Base-by-base conservation (phyloP, 2,888 invertebrate genomes). In the Epistrophe grossulariae region DNA sequence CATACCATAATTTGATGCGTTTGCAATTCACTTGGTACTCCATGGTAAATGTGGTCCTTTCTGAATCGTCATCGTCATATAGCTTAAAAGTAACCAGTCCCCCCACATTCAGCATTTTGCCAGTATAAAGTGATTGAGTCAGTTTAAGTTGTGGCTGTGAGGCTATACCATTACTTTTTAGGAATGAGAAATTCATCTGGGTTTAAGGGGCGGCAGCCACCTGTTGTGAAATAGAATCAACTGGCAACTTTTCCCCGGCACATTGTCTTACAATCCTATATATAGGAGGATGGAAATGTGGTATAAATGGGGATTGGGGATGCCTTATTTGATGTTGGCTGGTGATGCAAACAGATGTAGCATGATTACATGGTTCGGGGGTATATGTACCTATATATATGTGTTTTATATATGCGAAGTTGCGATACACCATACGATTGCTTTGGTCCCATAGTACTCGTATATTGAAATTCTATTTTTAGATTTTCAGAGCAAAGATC, bases 391-490 rank as follows among this genome's bases (percentile, higher is more conserved):
- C 0, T 7, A 9, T 2, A 35, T 35, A 10, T 28, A 55, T 52
- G 52, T 24, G 11, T 55, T 73, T 68, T 35, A 19, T 68, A 48
- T 64, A 64, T n/a, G n/a, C 59, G 72, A 70, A 70, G 68, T 74
- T 74, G 43, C 38, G 28, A 24, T 19, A 24, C 45, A 55, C 15
- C 60, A 24, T 24, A 70, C 57, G 78, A 85, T 78, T 77, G 81
- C 60, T 60, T 73, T 78, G 66, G 60, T 73, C 72, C 35, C n/a
- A n/a, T 35, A 31, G 31, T 31, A 31, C 31, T 0, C 70, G 72
- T 57, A 78, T 82, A 87, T 79, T 87, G 83, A 83, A 79, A 76
- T 87, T 83, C 79, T 87, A 87, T 87, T 83, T 83, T 79, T 68
- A 70, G 87, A 83, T 59, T 55, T 68, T 73, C 57, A 68, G 48